A percentile compares a stretch with the other conserved stretches of the same genome.
These are phyloP conservation scores for Sebastes steindachneri DNA, from an alignment of 2,797 vertebrate genomes.

Conservation along the genomic window DNA sequence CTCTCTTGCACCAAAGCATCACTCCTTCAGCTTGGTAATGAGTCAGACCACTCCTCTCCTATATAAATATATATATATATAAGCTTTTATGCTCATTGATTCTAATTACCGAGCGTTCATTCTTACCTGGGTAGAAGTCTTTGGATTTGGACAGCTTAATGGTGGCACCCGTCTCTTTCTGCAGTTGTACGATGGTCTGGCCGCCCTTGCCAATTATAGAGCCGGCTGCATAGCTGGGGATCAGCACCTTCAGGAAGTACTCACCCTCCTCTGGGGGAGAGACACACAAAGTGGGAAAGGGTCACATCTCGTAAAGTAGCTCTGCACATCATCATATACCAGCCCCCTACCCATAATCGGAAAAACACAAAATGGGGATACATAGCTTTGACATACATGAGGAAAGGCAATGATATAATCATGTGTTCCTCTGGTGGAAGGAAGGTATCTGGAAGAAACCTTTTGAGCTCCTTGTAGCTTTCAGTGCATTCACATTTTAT, in stretches of 20 bases:
- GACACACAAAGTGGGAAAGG: slow-evolving; percentile 66
- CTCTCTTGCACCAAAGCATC: not conserved
- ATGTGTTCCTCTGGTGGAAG: not conserved
- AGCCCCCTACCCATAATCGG: slow-evolving; percentile 1
- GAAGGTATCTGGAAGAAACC: not conserved
- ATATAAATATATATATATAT: not conserved
- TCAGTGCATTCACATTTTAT: slow-evolving; percentile 58
- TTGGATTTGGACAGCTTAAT: slow-evolving; percentile 98
- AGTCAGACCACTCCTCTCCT: slow-evolving; percentile 11
- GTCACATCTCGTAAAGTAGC: slow-evolving; percentile 57
- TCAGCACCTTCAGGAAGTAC: slow-evolving; percentile 97
- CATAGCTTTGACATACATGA: not conserved
- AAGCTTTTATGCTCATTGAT: slow-evolving; percentile 1
- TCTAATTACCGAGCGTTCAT: slow-evolving; percentile 20
- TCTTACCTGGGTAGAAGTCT: slow-evolving; percentile 96
- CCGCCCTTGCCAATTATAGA: slow-evolving; percentile 97
- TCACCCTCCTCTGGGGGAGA: slow-evolving; percentile 88
- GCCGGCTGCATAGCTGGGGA: slow-evolving; percentile 96
- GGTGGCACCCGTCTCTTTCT: slow-evolving; percentile 95
- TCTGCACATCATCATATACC: slow-evolving; percentile 39
- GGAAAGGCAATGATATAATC: not conserved
- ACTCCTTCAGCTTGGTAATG: slow-evolving; percentile 5
- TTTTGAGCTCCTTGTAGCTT: slow-evolving; percentile 52
- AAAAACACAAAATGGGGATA: slow-evolving; percentile 19
- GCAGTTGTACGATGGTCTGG: slow-evolving; percentile 95